Evolutionary conservation across 1,140 invertebrate genomes (phyloP), one percentile per base, ranked within the genome.

Genomic region (Stegodyphus mimosarum): DNA sequence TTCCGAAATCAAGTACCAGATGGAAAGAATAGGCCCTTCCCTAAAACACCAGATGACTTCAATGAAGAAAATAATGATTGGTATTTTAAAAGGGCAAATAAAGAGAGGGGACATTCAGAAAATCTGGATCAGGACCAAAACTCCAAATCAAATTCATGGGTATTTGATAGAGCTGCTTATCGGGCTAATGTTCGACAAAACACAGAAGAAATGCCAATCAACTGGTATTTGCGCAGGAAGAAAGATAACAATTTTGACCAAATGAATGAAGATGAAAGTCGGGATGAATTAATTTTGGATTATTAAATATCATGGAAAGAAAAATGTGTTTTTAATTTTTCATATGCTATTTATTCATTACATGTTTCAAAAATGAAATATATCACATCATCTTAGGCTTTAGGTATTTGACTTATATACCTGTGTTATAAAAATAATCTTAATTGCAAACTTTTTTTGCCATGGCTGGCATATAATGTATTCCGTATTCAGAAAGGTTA

Each of bases 221-320:
- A 79, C 49, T 79, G 76, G 76, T 69, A 18, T 79, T 69, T 79
- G 66, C 55, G 75, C 15, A 64, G 53, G 48, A 77, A 66, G 13
- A 64, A 60, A 3, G 33, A 33, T 33, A 33, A 33, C 33, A 33
- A 33, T 33, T 33, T 33, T 33, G 33, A 33, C 33, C 33, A 33
- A 33, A 33, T 33, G 33, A 33, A 33, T 33, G 33, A 33, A 33
- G 33, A 33, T 33, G 33, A 33, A 33, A 33, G 33, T 33, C 33
- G 33, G 33, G 33, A 33, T 33, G 33, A 33, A 33, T 33, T 33
- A 33, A 33, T 33, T 33, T 33, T 33, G 33, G 33, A 33, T 33
- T 33, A 33, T 33, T 33, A 33, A 33, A 33, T 33, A 3, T 33
- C 33, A 33, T 33, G 33, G 33, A 33, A 33, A 33, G 33, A 3